Conservation (phyloP, 2,797 vertebrate species). For the Poecilia wingei region DNA sequence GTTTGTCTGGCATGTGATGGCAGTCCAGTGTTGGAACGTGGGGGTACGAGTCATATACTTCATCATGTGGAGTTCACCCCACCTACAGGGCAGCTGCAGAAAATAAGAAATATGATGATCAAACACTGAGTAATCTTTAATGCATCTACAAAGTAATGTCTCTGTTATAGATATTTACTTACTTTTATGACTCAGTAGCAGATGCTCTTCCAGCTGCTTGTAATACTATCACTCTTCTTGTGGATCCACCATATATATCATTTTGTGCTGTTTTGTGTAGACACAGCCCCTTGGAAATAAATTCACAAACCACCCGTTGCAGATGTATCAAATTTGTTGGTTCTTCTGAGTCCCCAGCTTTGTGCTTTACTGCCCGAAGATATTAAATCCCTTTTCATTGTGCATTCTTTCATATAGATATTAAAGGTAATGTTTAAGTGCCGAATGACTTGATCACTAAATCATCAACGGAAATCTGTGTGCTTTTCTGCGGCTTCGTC, state of each 20-base stretch:
- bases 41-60: not conserved
- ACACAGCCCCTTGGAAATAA: not conserved
- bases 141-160: not conserved
- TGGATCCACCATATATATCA: not conserved
- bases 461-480: slow-evolving; percentile 41
- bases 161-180: not conserved
- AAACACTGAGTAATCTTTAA: not conserved
- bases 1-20: not conserved
- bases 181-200: not conserved
- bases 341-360: not conserved
- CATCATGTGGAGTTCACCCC: not conserved
- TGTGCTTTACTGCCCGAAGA: not conserved
- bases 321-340: not conserved
- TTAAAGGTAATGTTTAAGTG: not conserved
- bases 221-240: not conserved
- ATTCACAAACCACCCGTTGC: not conserved
- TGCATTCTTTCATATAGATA: not conserved
- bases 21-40: not conserved
- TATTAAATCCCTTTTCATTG: not conserved
- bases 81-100: not conserved
- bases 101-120: not conserved
- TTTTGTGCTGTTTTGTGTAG: not conserved
- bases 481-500: slow-evolving; percentile 34
- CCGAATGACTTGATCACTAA: slow-evolving; percentile 35
- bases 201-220: not conserved